Evolutionary conservation across 2,113 vertebrate genomes (phyloP), one percentile per base, ranked within the genome.

Genomic region (Leucosticte australis): DNA sequence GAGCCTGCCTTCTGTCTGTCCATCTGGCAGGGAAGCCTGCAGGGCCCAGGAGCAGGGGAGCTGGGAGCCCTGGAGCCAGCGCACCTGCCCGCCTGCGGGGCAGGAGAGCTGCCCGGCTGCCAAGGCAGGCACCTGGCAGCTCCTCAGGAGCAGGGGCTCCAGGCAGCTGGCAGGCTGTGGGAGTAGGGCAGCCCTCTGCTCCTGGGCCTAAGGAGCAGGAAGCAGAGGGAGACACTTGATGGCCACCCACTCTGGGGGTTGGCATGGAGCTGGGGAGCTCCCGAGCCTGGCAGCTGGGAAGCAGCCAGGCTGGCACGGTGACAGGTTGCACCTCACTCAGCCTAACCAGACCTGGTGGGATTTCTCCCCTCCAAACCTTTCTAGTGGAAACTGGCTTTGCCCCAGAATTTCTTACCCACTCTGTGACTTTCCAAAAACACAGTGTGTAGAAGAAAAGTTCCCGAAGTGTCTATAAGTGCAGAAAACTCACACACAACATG

Each of bases 171-270:
- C 37, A 83, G 41, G 46, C 53, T 37, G 13, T 1, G 2, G 57
- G 7, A 76, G 7, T 0, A 11, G 46, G 59, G 30, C 89, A 88
- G 49, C 24, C 12, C 19, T 7, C 0, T 1, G 13, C 2, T 37
- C 55, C 46, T 1, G 5, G 33, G 13, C 7, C 2, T 0, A 5
- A 49, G 46, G 24, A 65, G 22, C 9, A 15, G 15, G 16, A 76
- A n/a, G 31, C 3, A 2, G 39, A 60, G 23, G 20, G 6, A 76
- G 33, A 44, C 6, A 22, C 7, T 22, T 17, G 20, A 13, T 52
- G 56, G 41, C 17, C 42, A 15, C 41, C 8, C 8, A 0, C 13
- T 14, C 49, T 8, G n/a, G 42, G 31, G 6, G 6, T 7, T 67
- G 69, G 22, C 42, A 21, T 16, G 15, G 53, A 39, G 5, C 0